Evolutionary conservation across 1,140 invertebrate species (phyloP), one percentile per base, ranked within the genome.

Genomic region (Ladona fulva): DNA sequence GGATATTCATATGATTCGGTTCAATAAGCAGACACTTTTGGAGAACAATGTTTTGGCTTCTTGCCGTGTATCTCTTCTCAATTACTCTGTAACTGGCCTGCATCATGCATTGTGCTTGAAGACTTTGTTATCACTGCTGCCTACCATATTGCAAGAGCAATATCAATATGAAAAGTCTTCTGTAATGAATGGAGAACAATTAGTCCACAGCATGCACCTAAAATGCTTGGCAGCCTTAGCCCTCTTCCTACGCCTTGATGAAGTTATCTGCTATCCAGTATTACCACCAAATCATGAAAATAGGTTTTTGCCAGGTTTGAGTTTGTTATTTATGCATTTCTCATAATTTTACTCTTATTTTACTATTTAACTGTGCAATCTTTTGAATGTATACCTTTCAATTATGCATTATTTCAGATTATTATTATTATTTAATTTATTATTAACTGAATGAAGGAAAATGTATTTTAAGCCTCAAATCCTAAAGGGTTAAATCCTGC

Each of bases 161-260:
- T 89, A 89, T 79, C 83, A 86, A 5, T 84, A 87, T 82, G 91
- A 92, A 83, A 90, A 89, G 81, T 81, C 85, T 6, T 80, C 82
- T 24, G 86, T 91, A n/a, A 84, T 87, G 76, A 87, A 84, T 77
- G 90, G 90, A 11, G 85, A 89, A 12, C 89, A 91, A 80, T 83
- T 92, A 74, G 83, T 90, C 77, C 88, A 90, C 83, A 90, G 89
- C 79, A 82, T 86, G 75, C 90, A 90, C 82, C 84, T 92, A 25
- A 91, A 91, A 81, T 87, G 87, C 82, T 82, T 91, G 24, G 84
- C 87, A 25, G 85, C 87, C 0, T 81, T 92, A 24, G 86, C 88
- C 7, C 82, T 91, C 0, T 85, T 88, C 74, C 83, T 92, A 19
- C 83, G 86, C 22, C 80, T 91, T 42, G 89, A 91, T 80, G 83